A percentile compares a stretch with the other conserved stretches of the same genome.
These are phyloP conservation scores for Phoeniculus purpureus DNA, from an alignment of 2,797 vertebrate genomes.

Conservation along the genomic window DNA sequence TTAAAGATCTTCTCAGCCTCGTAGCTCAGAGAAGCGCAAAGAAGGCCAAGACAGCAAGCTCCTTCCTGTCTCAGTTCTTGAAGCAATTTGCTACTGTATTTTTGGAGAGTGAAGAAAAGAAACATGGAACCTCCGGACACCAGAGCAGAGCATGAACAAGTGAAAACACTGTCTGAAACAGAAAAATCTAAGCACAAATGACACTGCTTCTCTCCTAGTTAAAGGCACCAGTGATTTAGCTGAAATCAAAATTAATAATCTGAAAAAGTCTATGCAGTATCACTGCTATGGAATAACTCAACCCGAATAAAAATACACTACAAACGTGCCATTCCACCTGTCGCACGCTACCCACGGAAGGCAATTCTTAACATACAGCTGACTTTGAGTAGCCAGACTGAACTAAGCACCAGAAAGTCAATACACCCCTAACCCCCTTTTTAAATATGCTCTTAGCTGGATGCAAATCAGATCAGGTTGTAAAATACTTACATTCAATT, in stretches of 20 bases:
- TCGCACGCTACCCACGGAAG: neutral
- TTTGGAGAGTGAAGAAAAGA: conserved; percentile 9
- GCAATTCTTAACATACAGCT: neutral
- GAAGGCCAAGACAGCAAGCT: conserved; percentile 92
- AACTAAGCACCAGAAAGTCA: neutral
- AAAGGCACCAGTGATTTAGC: neutral
- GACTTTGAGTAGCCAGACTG: neutral
- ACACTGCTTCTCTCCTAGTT: neutral
- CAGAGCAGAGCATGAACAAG: neutral
- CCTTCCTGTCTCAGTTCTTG: conserved; percentile 97
- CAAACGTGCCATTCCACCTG: neutral
- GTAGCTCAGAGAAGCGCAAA: conserved; percentile 93
- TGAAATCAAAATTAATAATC: neutral
- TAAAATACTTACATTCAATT: neutral
- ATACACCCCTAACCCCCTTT: neutral
- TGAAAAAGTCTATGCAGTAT: neutral
- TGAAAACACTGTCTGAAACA: neutral
- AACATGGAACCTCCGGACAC: conserved; percentile 27
- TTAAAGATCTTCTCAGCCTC: conserved; percentile 99
- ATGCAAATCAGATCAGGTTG: neutral
- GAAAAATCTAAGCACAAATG: neutral
- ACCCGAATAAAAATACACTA: neutral
- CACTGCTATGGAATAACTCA: neutral
- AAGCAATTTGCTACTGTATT: conserved; percentile 94
- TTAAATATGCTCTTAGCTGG: neutral